Base-by-base conservation (phyloP, 1,140 invertebrate genomes). In the Lepidostoma basale region DNA sequence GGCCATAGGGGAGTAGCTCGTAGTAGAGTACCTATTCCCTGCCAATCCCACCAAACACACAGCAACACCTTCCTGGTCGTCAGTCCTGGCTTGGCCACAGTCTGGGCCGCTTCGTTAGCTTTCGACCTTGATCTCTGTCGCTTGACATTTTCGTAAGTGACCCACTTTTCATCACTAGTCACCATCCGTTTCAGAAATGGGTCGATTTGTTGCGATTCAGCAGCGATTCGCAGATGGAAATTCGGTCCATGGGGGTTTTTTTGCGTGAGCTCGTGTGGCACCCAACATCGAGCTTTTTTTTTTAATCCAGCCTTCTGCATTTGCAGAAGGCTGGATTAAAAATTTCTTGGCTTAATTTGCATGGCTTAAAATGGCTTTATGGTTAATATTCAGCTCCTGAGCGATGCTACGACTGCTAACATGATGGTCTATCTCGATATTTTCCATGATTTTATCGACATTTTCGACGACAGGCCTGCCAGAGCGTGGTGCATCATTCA, bases 401-500 rank as follows among this genome's bases (percentile, higher is more conserved):
- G 42, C 42, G 42, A 45, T 45, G 42, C 14, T 45, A 5, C 42
- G 42, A 45, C 42, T 45, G 42, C 42, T 45, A 45, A 45, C 42
- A 45, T 8, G 42, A 45, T 18, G 12, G 42, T 45, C 42, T 45
- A 45, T 45, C 42, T 45, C 42, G 42, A 45, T 45, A 2, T 45
- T 45, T 45, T 45, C 42, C 42, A 45, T 3, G 42, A 45, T 45
- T 45, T 45, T 45, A 45, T 45, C 12, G 14, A 45, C 42, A 45
- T 45, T 45, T 45, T 45, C 42, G 42, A 45, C 42, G 42, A 45
- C 42, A 45, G 42, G 42, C 42, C 42, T 45, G 42, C 42, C 42
- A 45, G 42, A 45, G 42, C 42, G 42, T 45, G 42, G 42, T 45
- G 3, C 42, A 45, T 45, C 42, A 45, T 45, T 45, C 42, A 45